Evolutionary conservation across 1,140 invertebrate species (phyloP).

Genomic region (Varroa destructor): DNA sequence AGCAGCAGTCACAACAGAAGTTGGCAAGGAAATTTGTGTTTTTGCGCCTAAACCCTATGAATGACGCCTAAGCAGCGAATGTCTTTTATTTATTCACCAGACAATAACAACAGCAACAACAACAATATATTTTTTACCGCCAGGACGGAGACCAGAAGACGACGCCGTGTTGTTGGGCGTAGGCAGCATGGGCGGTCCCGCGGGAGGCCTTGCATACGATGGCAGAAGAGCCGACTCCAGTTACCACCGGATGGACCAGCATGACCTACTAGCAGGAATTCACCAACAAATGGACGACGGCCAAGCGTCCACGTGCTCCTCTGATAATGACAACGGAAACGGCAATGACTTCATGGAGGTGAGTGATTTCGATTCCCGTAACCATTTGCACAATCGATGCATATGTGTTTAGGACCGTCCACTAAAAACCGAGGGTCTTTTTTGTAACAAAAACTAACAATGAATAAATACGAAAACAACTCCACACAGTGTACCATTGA

Average conservation of each 20-base stretch:
- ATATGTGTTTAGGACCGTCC: too few relatives aligned
- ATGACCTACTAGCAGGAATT: conserved; percentile 16
- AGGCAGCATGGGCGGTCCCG: conserved; percentile 11
- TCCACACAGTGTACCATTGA: too few relatives aligned
- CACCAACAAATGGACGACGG: conserved; percentile 25
- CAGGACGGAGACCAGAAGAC: conserved; percentile 10
- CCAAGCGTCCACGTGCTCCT: conserved; percentile 22
- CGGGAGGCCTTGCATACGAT: conserved; percentile 10
- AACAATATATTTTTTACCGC: neutral
- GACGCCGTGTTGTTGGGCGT: conserved; percentile 13
- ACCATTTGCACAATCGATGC: too few relatives aligned
- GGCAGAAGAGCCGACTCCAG: conserved; percentile 28
- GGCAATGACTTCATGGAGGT: conserved; percentile 24
- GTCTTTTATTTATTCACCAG: too few relatives aligned
- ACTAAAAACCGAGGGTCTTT: too few relatives aligned
- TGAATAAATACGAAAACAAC: too few relatives aligned
- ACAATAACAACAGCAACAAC: too few relatives aligned
- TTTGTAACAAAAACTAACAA: too few relatives aligned
- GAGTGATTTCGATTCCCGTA: neutral
- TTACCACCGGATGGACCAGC: conserved; percentile 28
- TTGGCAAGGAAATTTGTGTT: too few relatives aligned
- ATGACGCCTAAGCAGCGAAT: too few relatives aligned
- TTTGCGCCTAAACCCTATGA: too few relatives aligned
- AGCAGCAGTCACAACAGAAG: too few relatives aligned
- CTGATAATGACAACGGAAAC: conserved; percentile 12